These are phyloP conservation scores for Chironomus riparius DNA, from an alignment of 2,888 invertebrate species.

Conservation along the genomic window DNA sequence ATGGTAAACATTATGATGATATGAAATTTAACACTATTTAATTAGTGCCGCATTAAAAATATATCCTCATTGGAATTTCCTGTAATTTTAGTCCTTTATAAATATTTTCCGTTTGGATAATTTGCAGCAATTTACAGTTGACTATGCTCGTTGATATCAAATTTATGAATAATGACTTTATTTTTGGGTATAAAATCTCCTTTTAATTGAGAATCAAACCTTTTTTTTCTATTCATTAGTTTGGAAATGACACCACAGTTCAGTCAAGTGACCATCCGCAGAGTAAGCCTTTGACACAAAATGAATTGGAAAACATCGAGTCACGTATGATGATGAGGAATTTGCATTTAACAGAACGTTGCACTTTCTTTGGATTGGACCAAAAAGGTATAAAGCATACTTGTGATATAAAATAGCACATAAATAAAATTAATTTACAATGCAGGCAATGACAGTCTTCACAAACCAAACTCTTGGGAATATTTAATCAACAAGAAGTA, in stretches of 20 bases:
- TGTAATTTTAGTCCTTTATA: no score
- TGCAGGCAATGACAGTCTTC: conserved; percentile 41
- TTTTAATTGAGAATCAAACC: not conserved
- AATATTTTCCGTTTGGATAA: no score
- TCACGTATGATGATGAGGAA: conserved; percentile 41
- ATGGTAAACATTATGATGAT: no score
- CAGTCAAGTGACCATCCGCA: not conserved
- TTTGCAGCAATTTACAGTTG: no score
- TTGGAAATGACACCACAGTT: conserved; percentile 20
- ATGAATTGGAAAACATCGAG: conserved; percentile 41
- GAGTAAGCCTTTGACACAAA: conserved; percentile 35
- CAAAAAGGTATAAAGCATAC: conserved; percentile 34
- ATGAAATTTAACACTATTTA: no score
- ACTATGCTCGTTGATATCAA: not conserved
- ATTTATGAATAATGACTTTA: not conserved
- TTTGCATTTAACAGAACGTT: conserved; percentile 40
- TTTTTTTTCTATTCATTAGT: conserved; percentile 7
- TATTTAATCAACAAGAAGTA: conserved; percentile 72
- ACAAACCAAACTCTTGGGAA: conserved; percentile 74
- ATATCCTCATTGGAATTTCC: no score
- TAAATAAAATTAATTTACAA: not conserved
- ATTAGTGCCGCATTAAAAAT: no score
- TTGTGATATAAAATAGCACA: not conserved
- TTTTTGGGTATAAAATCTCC: not conserved
- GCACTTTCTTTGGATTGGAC: conserved; percentile 40